Conservation (phyloP, 2,797 vertebrate genomes). For the Chromobotia macracanthus region DNA sequence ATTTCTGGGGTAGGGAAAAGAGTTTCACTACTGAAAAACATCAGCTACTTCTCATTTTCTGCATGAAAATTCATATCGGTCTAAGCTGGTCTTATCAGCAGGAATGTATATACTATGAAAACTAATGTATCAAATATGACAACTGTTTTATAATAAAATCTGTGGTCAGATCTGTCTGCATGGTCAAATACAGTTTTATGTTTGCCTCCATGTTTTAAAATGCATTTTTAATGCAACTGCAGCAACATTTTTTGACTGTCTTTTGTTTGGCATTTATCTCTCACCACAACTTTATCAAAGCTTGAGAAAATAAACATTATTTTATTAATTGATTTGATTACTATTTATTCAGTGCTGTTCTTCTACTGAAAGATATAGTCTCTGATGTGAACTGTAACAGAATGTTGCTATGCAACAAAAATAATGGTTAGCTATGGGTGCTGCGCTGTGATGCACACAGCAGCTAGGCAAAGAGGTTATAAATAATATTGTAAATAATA, state of each 20-base stretch:
- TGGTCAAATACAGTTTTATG: neutral
- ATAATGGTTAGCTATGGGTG: neutral
- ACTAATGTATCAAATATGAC: neutral
- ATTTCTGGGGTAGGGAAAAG: neutral
- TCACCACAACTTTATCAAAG: neutral
- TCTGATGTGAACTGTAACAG: too few species aligned
- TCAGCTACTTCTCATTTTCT: too few species aligned
- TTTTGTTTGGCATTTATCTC: neutral
- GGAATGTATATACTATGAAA: neutral
- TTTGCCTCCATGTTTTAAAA: neutral
- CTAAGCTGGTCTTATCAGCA: neutral
- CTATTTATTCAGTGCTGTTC: neutral
- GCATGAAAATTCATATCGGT: neutral
- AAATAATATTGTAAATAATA: too few species aligned
- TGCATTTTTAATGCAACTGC: neutral
- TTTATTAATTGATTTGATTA: neutral
- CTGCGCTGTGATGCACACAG: neutral
- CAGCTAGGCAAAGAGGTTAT: neutral
- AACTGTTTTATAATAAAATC: neutral
- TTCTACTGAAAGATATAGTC: neutral
- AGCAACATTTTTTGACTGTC: neutral
- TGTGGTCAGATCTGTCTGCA: neutral
- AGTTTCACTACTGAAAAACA: neutral
- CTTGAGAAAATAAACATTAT: neutral
- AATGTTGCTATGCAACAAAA: too few species aligned